Evolutionary conservation across 2,888 invertebrate species (phyloP), one percentile per base, ranked within the genome.

Genomic region (Drosophila paracracens): DNA sequence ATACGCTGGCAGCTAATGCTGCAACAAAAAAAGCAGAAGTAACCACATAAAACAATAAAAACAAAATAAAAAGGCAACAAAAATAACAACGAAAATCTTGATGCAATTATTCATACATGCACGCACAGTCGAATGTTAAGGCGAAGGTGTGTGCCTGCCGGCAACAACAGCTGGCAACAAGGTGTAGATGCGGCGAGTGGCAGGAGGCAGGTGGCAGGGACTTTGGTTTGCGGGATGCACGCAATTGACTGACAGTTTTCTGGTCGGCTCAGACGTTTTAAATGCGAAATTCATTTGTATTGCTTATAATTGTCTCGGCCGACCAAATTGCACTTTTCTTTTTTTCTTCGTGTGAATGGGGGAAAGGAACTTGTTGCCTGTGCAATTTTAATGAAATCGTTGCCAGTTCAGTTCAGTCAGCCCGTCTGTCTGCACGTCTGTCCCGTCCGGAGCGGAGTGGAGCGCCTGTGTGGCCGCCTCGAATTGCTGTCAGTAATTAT

Each of bases 281-380:
- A 85, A 86, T 88, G 82, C 90, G 89, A 89, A 90, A 89, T 82
- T 90, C 90, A 90, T 90, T 91, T 90, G 91, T 90, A 89, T 84
- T 89, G 81, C 91, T 91, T 90, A 87, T 90, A 91, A 90, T 90
- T 91, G 91, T 89, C 83, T 89, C 82, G 89, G 88, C 81, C 85
- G 63, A 65, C 63, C 80, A 91, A 89, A 89, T 82, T 87, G 88
- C 85, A 83, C 81, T 83, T 21, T 21, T 46, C 21, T 65, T 60
- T 64, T 85, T 36, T 0, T n/a, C 10, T n/a, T 11, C 33, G 33
- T 43, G 43, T 21, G 43, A 11, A 43, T 13, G 54, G 81, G 81
- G 68, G 67, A 67, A 68, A 76, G 70, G 87, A 83, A 50, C 59
- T 83, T 82, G 82, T 64, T 74, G 73, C 71, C 81, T 21, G 29